Evolutionary conservation across 1,140 invertebrate genomes (phyloP), one percentile per base, ranked within the genome.

Genomic region (Drosophila ercepeae): DNA sequence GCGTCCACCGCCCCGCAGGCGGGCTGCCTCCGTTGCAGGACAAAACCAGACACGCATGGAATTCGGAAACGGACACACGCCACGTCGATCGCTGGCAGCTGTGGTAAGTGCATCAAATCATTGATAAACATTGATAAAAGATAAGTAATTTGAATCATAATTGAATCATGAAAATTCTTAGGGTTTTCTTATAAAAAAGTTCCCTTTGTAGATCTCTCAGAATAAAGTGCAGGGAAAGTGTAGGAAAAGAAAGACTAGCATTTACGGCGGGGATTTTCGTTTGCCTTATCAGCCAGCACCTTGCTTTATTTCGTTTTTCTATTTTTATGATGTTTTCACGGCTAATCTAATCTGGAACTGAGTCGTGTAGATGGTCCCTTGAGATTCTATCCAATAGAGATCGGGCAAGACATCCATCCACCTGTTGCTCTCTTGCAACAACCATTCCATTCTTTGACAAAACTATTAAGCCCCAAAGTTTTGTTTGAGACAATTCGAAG

Each of bases 11-110:
- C 89, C 89, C 5, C 73, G 89, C 7, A 75, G 89, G 45, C 73
- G 89, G n/a, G 83, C 89, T 25, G 82, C 89, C 51, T 90, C 89
- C 57, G 83, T 90, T 60, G 83, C 78, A 27, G 83, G 79, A 53
- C 89, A 90, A 70, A 82, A 90, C 51, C 78, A 83, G 34, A 71
- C 79, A 13, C 73, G 89, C 6, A 49, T 61, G 45, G 89, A 82
- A 21, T 89, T 67, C 11, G 78, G 55, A 18, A 86, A 84, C 55
- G 83, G 83, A 64, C 89, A 90, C 45, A 74, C 82, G 49, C 89
- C 89, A 46, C 78, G 89, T 63, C 69, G 89, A 76, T 90, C 89
- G 61, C 52, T 90, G 67, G 89, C 89, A 36, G 60, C 74, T 29
- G 79, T 86, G 79, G 89, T 90, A 59, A 86, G 89, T 75, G 16